phyloP scores from a whole-genome alignment of 2,888 invertebrate species.

The Cheilosia grossa region DNA sequence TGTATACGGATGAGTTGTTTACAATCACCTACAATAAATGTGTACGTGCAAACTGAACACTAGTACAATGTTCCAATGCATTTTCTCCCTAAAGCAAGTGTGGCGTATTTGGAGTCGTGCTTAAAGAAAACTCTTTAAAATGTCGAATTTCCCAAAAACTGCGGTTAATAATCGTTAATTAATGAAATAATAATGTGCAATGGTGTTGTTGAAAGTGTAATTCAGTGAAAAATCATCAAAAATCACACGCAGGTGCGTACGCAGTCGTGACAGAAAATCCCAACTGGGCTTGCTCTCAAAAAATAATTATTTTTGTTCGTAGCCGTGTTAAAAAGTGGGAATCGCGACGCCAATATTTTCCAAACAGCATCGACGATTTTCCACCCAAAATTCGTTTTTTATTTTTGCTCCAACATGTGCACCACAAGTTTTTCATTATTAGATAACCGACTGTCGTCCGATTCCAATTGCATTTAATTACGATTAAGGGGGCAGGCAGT shows the following conservation, averaged over 20 bases:
- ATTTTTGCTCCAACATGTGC: constrained; percentile 27
- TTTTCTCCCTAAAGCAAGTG: constrained; percentile 75
- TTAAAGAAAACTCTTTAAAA: constrained; percentile 77
- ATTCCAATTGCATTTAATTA: constrained; percentile 67
- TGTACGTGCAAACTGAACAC: constrained; percentile 56
- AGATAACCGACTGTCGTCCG: constrained; percentile 55
- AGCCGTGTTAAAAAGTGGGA: constrained; percentile 61
- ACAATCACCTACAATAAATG: constrained; percentile 73
- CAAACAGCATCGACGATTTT: constrained; percentile 21
- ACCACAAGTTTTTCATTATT: constrained; percentile 54
- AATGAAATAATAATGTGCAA: constrained; percentile 67
- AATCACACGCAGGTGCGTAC: constrained; percentile 96
- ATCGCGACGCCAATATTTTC: constrained; percentile 61
- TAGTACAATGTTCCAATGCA: constrained; percentile 73
- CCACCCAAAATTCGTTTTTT: background rate
- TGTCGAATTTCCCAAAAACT: constrained; percentile 77
- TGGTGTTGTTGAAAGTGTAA: constrained; percentile 77
- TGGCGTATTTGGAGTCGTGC: constrained; percentile 77
- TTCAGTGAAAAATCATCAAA: constrained; percentile 79
- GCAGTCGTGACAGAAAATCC: constrained; percentile 94
- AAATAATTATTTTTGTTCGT: constrained; percentile 71
- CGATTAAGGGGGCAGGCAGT: constrained; percentile 23
- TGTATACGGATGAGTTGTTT: constrained; percentile 73
- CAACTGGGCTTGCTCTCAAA: constrained; percentile 93
- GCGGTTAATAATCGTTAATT: constrained; percentile 75